Percentiles rank a stretch among this genome's conserved stretches.
These are phyloP conservation scores for Oscheius myriophilus DNA, from an alignment of 2,888 invertebrate species.

Conservation along the genomic window DNA sequence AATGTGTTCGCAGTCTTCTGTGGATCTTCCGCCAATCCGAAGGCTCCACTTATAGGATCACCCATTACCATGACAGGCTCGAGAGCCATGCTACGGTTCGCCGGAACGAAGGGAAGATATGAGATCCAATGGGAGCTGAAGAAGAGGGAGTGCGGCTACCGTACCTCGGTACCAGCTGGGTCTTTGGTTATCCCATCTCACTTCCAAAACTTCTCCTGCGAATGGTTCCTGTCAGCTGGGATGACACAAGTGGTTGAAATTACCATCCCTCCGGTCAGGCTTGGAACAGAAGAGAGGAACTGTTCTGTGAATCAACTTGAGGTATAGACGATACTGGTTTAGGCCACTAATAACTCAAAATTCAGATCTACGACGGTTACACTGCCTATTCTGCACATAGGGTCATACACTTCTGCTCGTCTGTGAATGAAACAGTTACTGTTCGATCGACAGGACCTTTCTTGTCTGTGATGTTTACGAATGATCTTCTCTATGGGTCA, in stretches of 20 bases:
- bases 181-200: conserved; percentile 40
- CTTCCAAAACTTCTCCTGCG: conserved; percentile 44
- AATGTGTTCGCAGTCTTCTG: conserved; percentile 48
- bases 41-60: conserved; percentile 36
- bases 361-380: conserved; percentile 42
- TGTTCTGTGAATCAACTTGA: conserved; percentile 60
- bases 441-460: conserved; percentile 48
- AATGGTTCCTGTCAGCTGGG: conserved; percentile 50
- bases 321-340: conserved; percentile 26
- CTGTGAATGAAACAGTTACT: conserved; percentile 24
- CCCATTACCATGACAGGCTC: conserved; percentile 51
- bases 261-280: conserved; percentile 45
- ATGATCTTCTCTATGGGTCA: conserved; percentile 35
- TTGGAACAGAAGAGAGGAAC: conserved; percentile 48
- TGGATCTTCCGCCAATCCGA: conserved; percentile 31
- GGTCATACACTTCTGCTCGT: conserved; percentile 37
- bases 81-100: conserved; percentile 43
- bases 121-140: conserved; percentile 40
- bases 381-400: conserved; percentile 37
- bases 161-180: conserved; percentile 43
- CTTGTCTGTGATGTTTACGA: conserved; percentile 39
- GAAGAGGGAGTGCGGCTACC: conserved; percentile 45
- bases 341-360: no score
- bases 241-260: conserved; percentile 49
- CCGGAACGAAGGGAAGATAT: conserved; percentile 43